phyloP scores from a whole-genome alignment of 1,140 invertebrate genomes.

The Drosophila littoralis region DNA sequence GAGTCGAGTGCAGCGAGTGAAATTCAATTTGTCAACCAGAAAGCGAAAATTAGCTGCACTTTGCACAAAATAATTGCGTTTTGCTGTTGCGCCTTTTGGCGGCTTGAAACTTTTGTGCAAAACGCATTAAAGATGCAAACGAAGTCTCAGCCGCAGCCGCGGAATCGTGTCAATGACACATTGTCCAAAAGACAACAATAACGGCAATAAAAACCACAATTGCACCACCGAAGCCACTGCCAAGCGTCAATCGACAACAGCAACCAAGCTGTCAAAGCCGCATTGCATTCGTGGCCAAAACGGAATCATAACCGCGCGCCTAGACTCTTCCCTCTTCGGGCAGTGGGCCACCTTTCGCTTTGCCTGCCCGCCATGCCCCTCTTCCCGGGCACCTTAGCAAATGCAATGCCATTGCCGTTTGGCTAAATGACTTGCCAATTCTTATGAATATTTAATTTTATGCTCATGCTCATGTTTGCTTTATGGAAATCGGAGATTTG shows the following conservation, averaged over 20 bases:
- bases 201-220: slow-evolving; percentile 41
- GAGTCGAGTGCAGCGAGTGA: slow-evolving; percentile 41
- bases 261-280: slow-evolving; percentile 26
- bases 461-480: slow-evolving; percentile 78
- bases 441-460: slow-evolving; percentile 77
- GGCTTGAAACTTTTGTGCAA: slow-evolving; percentile 59
- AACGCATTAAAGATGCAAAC: slow-evolving; percentile 71
- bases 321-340: background rate
- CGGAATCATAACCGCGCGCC: slow-evolving; percentile 23
- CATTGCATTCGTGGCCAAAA: slow-evolving; percentile 46
- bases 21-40: slow-evolving; percentile 66
- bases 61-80: slow-evolving; percentile 57
- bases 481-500: slow-evolving; percentile 77
- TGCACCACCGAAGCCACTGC: slow-evolving; percentile 10
- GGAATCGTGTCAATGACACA: slow-evolving; percentile 73
- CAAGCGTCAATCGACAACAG: slow-evolving; percentile 17
- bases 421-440: slow-evolving; percentile 68
- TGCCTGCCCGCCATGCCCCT: background rate
- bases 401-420: slow-evolving; percentile 57
- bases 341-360: background rate
- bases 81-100: slow-evolving; percentile 45
- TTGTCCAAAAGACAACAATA: slow-evolving; percentile 28
- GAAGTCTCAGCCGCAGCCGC: slow-evolving; percentile 25
- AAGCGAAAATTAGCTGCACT: slow-evolving; percentile 56
- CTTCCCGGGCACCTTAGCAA: background rate